phyloP scores from a whole-genome alignment of 2,888 invertebrate genomes.

The Dermolepida albohirtum region DNA sequence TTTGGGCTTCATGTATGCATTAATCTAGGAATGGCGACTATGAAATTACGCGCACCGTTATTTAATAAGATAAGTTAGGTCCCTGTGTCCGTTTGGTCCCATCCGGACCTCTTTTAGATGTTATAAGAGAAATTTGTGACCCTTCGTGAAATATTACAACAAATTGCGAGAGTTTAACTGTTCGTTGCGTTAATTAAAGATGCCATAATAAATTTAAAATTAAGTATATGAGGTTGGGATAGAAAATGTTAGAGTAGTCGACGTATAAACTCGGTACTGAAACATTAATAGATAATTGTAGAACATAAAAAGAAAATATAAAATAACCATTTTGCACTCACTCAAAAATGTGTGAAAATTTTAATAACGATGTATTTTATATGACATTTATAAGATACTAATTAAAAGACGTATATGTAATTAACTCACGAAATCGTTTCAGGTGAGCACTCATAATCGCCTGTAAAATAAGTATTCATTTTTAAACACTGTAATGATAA shows the following conservation, averaged over 20 bases:
- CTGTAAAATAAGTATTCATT: too few species aligned
- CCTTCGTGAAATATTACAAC: conserved; percentile 30
- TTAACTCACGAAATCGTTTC: too few species aligned
- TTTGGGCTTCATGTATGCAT: conserved; percentile 31
- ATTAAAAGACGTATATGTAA: too few species aligned
- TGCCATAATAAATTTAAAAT: conserved; percentile 7
- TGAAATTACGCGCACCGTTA: conserved; percentile 35
- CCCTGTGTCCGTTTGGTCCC: conserved; percentile 29
- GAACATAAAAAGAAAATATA: too few species aligned
- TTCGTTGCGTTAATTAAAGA: conserved; percentile 7
- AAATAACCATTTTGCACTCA: too few species aligned
- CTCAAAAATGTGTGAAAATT: too few species aligned
- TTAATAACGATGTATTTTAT: too few species aligned
- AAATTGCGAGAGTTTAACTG: conserved; percentile 26
- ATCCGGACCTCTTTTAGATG: conserved; percentile 31
- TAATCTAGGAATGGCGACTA: conserved; percentile 39
- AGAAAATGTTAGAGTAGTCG: neutral
- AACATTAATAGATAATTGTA: too few species aligned
- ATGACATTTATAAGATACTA: too few species aligned
- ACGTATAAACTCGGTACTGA: too few species aligned
- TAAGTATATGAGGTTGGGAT: neutral
- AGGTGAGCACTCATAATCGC: too few species aligned
- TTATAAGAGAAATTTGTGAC: conserved; percentile 34
- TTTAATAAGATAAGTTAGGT: conserved; percentile 38
- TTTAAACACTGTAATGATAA: too few species aligned